A percentile compares a stretch with the other conserved stretches of the same genome.
Evolutionary conservation across 2,797 vertebrate genomes (phyloP).

Genomic region (Tragelaphus oryx): DNA sequence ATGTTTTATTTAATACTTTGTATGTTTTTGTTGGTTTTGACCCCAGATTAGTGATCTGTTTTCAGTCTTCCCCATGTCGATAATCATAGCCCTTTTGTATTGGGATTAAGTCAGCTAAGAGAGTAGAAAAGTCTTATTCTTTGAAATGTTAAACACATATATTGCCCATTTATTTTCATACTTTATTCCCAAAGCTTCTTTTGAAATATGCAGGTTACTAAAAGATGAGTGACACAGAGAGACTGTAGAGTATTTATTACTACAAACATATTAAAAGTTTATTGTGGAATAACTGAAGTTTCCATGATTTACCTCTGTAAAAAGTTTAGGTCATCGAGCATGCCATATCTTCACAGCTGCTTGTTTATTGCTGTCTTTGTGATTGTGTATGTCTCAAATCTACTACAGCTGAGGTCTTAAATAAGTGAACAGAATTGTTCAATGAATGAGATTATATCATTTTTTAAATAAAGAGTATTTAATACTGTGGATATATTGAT

Average conservation of each 20-base stretch:
- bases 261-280: background rate
- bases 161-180: slow-evolving; percentile 6
- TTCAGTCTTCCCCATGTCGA: background rate
- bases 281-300: slow-evolving; percentile 3
- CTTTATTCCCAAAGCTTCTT: background rate
- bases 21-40: background rate
- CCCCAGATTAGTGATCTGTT: background rate
- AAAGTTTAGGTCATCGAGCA: background rate
- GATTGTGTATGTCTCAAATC: background rate
- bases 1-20: background rate
- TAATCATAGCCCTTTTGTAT: background rate
- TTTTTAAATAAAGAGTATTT: background rate
- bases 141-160: background rate
- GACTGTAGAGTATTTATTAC: background rate
- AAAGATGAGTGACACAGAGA: background rate
- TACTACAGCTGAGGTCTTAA: background rate
- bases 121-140: background rate
- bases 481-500: background rate
- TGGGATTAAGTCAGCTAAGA: background rate
- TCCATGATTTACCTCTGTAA: background rate
- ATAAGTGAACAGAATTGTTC: slow-evolving; percentile 16
- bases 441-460: background rate
- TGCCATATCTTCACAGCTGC: background rate
- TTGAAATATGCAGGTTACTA: background rate
- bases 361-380: slow-evolving; percentile 29